Evolutionary conservation across 2,888 invertebrate species (phyloP).

Genomic region (Carcina quercana): DNA sequence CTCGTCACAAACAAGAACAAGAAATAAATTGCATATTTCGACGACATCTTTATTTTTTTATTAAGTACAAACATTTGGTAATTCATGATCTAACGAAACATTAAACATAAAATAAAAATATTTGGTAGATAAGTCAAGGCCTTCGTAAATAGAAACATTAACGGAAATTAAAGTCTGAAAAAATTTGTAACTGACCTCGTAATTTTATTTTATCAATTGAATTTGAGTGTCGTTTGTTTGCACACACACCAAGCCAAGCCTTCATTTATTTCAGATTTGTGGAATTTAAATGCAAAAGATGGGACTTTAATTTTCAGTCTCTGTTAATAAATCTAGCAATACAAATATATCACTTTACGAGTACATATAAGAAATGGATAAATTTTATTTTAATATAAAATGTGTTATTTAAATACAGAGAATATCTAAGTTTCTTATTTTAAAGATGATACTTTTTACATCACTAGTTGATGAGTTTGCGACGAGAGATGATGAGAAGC

Average conservation of each 20-base stretch:
- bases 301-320: no score
- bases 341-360: no score
- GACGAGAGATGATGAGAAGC: slow-evolving; percentile 27
- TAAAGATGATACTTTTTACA: neutral
- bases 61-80: neutral
- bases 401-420: neutral
- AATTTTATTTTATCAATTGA: neutral
- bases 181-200: neutral
- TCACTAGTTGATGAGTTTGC: slow-evolving; percentile 9
- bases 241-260: no score
- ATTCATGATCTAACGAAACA: neutral
- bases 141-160: neutral
- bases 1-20: slow-evolving; percentile 28
- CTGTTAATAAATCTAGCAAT: no score
- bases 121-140: neutral
- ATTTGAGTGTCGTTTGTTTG: no score
- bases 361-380: neutral
- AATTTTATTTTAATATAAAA: neutral
- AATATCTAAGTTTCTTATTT: neutral
- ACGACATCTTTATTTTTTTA: slow-evolving; percentile 15
- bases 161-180: neutral
- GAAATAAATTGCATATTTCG: slow-evolving; percentile 10
- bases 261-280: no score
- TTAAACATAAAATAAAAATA: neutral
- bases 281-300: no score